phyloP scores from a whole-genome alignment of 2,888 invertebrate species.

The Leptura quadrifasciata region DNA sequence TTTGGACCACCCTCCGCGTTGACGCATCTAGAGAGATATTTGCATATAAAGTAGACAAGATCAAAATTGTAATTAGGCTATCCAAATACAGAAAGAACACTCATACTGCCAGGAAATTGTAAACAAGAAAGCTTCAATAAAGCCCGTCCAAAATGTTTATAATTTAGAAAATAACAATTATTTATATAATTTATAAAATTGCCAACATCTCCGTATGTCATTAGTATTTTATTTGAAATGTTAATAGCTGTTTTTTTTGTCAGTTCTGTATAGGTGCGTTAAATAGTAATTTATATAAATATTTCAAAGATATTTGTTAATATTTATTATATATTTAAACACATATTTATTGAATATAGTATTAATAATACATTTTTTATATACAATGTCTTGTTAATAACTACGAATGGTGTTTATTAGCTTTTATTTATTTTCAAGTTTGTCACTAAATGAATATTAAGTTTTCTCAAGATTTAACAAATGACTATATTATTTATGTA shows the following conservation, averaged over 20 bases:
- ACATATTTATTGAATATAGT: constrained; percentile 12
- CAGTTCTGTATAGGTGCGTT: neutral
- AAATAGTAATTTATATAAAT: constrained; percentile 12
- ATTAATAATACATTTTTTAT: constrained; percentile 12
- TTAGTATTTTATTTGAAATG: constrained; percentile 1
- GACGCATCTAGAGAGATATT: constrained; percentile 18
- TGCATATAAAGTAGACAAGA: constrained; percentile 37
- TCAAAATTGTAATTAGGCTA: constrained; percentile 25
- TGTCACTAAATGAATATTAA: neutral
- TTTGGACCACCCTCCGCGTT: constrained; percentile 33
- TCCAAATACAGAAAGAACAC: constrained; percentile 24
- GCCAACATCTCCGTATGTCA: neutral
- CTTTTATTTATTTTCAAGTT: neutral
- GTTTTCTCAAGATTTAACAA: neutral
- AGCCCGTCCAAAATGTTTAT: neutral
- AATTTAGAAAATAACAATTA: constrained; percentile 16
- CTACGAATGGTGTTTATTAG: constrained; percentile 5
- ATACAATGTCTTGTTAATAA: constrained; percentile 11
- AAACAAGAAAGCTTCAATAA: constrained; percentile 23
- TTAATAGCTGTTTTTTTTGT: neutral
- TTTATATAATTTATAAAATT: constrained; percentile 24
- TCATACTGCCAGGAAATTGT: constrained; percentile 1
- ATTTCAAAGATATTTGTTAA: constrained; percentile 15
- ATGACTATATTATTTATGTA: constrained; percentile 9
- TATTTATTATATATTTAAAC: constrained; percentile 26